Base-by-base conservation (phyloP, 1,140 invertebrate species). In the Grapholita molesta region DNA sequence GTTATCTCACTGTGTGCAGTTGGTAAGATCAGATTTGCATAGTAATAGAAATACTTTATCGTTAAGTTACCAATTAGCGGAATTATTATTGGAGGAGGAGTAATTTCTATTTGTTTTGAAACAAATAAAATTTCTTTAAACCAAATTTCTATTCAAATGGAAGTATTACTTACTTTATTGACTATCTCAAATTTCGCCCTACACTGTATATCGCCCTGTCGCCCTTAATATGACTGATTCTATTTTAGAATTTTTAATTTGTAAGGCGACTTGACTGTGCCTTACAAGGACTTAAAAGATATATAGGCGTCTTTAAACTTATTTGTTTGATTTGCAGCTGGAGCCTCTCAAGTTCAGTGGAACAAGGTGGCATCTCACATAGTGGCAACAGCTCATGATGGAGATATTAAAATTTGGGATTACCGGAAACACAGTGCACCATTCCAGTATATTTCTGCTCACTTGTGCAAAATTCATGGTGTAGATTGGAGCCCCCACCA, bases 321-420 rank as follows among this genome's bases (percentile, higher is more conserved):
- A 66, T 68, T 68, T 70, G 64, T 71, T 33, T 65, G 55, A n/a
- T 71, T 84, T 92, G 73, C 83, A 95, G 97, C 97, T 88, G 97
- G 98, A 70, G 97, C 97, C 8, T 97, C 96, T 25, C 97, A 99
- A 93, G 98, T 99, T 0, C 95, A 97, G 84, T 99, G 98, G 96
- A 99, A 98, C 88, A 95, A 96, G 80, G 94, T 98, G 30, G 96
- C 95, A 7, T 93, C 95, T 11, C 93, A 98, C 86, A 93, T 97
- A 61, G 92, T 99, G 73, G 98, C 98, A 1, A 99, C 98, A 52
- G 96, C 98, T 61, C 98, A 99, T 89, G 98, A 99, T 86, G 98
- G 97, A 12, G 98, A 99, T 91, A 94, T 99, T 7, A 96, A 98
- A 88, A 95, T 99, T 72, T 99, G 98, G 98, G 98, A 99, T 88